Base-by-base conservation (phyloP, 2,113 vertebrate species). In the Spea multiplicata region DNA sequence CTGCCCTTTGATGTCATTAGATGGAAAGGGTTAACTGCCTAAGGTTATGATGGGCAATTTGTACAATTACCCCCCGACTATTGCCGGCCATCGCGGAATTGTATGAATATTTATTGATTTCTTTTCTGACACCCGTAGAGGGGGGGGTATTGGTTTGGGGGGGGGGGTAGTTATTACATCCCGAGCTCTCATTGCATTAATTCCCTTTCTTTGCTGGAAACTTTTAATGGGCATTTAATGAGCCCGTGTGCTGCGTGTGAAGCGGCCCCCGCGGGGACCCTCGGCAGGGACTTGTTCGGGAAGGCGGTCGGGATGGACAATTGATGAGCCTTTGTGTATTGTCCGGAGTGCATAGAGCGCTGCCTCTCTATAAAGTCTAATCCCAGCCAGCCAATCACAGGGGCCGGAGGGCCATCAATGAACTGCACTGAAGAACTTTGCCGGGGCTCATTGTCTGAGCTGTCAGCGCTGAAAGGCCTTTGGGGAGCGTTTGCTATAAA, bases 341-440 rank as follows among this genome's bases (percentile, higher is more conserved):
- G 84, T 83, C 91, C 91, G 93, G 95, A 95, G 94, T 95, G 91
- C 30, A 30, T 30, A 59, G 55, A 59, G 55, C 84, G 83, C 87
- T 83, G 88, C 91, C 90, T 93, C 92, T 94, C 96, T 94, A 95
- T 96, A 94, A 96, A 95, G 95, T 94, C 94, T 96, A 96, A 98
- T 98, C 94, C 95, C 96, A 97, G 97, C 96, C 95, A 85, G 89
- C 95, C 95, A 97, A 96, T 95, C 91, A 88, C 92, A 80, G 70
- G 14, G 86, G 87, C 76, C 83, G 86, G 84, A 84, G 83, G 80
- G 72, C 87, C 84, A 87, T 95, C 93, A 96, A 96, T 95, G 91
- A 89, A 86, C 94, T 93, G 88, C 89, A 95, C 94, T 92, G 94
- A 94, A 94, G 95, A 93, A 95, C 95, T 95, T 94, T 94, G 95